Base-by-base conservation (phyloP, 1,140 invertebrate species). In the Solenopsis invicta region DNA sequence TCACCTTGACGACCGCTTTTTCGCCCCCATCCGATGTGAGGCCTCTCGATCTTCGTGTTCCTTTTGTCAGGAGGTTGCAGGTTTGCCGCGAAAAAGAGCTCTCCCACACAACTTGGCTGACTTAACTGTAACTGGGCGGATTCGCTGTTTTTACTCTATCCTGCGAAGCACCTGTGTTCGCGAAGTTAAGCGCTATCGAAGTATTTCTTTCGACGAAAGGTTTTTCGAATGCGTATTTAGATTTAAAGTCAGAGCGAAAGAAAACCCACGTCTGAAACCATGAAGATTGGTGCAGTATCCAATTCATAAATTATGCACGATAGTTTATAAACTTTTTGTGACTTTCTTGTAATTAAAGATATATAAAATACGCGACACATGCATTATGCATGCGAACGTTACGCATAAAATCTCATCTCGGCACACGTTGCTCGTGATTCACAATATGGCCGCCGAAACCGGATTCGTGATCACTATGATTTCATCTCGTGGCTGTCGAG, bases 381-480 rank as follows among this genome's bases (percentile, higher is more conserved):
- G 34, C 21, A 34, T 66, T 66, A 54, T 64, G 29, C 41, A 41
- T 37, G 61, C 24, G 18, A 52, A 34, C 34, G 41, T 80, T 37
- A 80, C 8, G n/a, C 29, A 48, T 56, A n/a, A n/a, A 72, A 56
- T 37, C 21, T 64, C 41, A 45, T 21, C 10, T 59, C n/a, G 54
- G 74, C 52, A 29, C 16, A 5, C 4, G 21, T 2, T 45, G 45
- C 71, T 18, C 62, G 24, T 64, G 56, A 59, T 62, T 59, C 13
- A 56, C 66, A 89, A 69, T 54, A 86, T 67, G 88, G 62, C 59
- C 48, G 71, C 67, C 72, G 62, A 76, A 81, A 45, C 52, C 78
- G 88, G 77, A 89, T 77, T 41, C 71, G 66, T 86, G 85, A 88
- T 86, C 88, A 52, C 45, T 52, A 34, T 84, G 87, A 89, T 89